These are phyloP conservation scores for Bubalus kerabau DNA, from an alignment of 2,113 vertebrate genomes.

Conservation along the genomic window DNA sequence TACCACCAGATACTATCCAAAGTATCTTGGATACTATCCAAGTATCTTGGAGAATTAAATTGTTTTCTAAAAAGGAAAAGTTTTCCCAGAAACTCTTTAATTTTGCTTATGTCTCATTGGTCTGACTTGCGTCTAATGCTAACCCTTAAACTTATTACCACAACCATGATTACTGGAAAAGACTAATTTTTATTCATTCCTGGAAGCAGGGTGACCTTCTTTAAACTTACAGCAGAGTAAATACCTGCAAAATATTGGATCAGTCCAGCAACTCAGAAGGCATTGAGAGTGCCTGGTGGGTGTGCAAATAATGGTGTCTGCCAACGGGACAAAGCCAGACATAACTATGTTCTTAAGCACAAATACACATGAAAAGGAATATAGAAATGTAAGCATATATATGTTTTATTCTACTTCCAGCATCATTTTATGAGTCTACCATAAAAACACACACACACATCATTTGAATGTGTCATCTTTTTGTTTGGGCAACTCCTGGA, in stretches of 20 bases:
- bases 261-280: not conserved
- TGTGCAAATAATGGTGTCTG: not conserved
- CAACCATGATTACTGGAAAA: not conserved
- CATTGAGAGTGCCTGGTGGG: not conserved
- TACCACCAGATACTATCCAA: not conserved
- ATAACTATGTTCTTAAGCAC: not conserved
- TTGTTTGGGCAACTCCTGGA: slow-evolving; percentile 56
- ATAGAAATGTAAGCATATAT: not conserved
- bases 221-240: not conserved
- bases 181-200: not conserved
- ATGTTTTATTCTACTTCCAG: not conserved
- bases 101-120: not conserved
- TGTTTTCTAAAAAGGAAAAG: not conserved
- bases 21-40: not conserved
- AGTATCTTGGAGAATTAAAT: not conserved
- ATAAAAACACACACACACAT: slow-evolving; percentile 45
- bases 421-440: slow-evolving; percentile 42
- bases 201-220: not conserved
- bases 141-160: not conserved
- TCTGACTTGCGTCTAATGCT: not conserved
- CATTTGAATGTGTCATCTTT: slow-evolving; percentile 45
- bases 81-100: not conserved
- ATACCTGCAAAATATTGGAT: not conserved
- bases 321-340: not conserved
- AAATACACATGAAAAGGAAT: not conserved